These are phyloP conservation scores for Hestina assimilis DNA, from an alignment of 1,140 invertebrate genomes.

Conservation along the genomic window DNA sequence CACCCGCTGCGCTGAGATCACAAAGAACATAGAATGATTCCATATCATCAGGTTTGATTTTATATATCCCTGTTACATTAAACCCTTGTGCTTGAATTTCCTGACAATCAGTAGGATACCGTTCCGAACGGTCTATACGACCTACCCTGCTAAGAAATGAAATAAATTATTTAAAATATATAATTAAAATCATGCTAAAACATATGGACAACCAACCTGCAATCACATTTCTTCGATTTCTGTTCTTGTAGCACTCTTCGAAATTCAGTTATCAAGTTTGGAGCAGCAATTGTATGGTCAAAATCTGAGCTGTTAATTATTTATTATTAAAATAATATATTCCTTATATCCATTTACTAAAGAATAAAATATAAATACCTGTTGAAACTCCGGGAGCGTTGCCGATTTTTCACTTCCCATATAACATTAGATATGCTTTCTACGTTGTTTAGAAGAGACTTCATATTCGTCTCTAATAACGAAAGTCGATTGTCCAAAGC, in stretches of 20 bases:
- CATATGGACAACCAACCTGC: constrained; percentile 55
- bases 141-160: constrained; percentile 20
- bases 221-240: constrained; percentile 59
- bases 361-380: constrained; percentile 27
- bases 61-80: constrained; percentile 69
- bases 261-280: constrained; percentile 53
- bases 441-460: constrained; percentile 44
- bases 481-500: constrained; percentile 43
- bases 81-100: constrained; percentile 70
- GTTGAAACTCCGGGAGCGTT: constrained; percentile 27
- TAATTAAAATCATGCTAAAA: too few species aligned
- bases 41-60: constrained; percentile 65
- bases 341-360: background rate
- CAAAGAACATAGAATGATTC: constrained; percentile 82
- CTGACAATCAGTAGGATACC: constrained; percentile 64
- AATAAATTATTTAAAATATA: background rate
- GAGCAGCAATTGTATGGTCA: constrained; percentile 32
- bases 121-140: constrained; percentile 52
- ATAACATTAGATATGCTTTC: constrained; percentile 52
- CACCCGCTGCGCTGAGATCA: constrained; percentile 78
- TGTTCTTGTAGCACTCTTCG: constrained; percentile 57
- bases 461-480: constrained; percentile 47
- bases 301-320: constrained; percentile 21
- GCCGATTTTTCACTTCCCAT: constrained; percentile 56
- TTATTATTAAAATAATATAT: background rate